Evolutionary conservation across 2,113 vertebrate species (phyloP).

Genomic region (Vanacampus margaritifer): DNA sequence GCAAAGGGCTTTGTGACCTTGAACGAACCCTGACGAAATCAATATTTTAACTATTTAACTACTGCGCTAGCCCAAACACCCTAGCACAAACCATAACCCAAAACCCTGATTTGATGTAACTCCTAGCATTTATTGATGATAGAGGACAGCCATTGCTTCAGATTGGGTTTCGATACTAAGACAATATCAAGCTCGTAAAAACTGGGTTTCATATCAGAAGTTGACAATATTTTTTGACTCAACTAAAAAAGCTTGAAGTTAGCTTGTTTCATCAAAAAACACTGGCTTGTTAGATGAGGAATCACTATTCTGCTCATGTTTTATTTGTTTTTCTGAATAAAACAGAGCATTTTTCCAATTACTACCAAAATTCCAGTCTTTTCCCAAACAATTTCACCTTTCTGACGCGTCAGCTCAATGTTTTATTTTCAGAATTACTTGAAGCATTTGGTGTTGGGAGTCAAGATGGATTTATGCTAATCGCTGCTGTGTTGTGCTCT

Average conservation of each 20-base stretch:
- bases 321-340: background rate
- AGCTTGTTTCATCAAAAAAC: background rate
- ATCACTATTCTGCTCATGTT: background rate
- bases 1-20: no score
- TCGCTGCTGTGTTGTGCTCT: constrained; percentile 65
- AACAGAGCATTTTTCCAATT: background rate
- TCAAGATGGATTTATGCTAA: constrained; percentile 68
- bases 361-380: background rate
- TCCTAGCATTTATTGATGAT: no score
- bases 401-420: background rate
- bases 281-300: background rate
- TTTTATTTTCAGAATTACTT: constrained; percentile 42
- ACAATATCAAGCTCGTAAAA: background rate
- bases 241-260: background rate
- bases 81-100: background rate
- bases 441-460: constrained; percentile 60
- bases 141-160: background rate
- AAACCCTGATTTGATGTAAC: background rate
- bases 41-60: no score
- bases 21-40: no score
- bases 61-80: background rate
- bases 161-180: background rate
- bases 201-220: background rate
- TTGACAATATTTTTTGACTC: background rate
- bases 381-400: background rate